Base-by-base conservation (phyloP, 1,140 invertebrate genomes). In the Papilio polytes region DNA sequence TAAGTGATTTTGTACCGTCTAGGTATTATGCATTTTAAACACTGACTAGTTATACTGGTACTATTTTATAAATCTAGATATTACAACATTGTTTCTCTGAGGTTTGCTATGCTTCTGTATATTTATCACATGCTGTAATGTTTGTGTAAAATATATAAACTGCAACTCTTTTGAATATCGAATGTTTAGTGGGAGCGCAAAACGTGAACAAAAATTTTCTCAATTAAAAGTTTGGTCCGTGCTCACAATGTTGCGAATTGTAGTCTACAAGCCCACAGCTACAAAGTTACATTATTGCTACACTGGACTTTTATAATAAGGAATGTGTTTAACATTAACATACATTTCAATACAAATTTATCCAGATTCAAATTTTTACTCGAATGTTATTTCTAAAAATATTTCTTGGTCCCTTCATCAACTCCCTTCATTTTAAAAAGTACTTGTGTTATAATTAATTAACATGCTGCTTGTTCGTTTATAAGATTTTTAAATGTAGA, bases 1-100 rank as follows among this genome's bases (percentile, higher is more conserved):
- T 44, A 73, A n/a, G 70, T 73, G 22, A 73, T 73, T 73, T 41
- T 44, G 41, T 73, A 82, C 81, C 84, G 82, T 82, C 56, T 82
- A 80, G 78, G 74, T 74, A 74, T 53, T 78, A 78, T 81, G 73
- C 81, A 81, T 44, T 81, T 81, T 53, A 53, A 80, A 77, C 66
- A 82, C 46, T 85, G 84, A 85, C 84, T 85, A 84, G 84, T 82
- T 81, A 48, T 63, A 82, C 80, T 81, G 81, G 80, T 81, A 81
- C 66, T 74, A 13, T 13, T 51, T 59, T 15, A 31, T 72, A 80
- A 73, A 74, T 18, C 22, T 80, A 74, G 3, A 48, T 80, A 80
- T 31, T 22, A 59, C 26, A 20, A 70, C 8, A 13, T 10, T 63
- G 13, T 48, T 13, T 48, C 15, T 53, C 15, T 53, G 13, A 53